These are phyloP conservation scores for Tetragnatha versicolor DNA, from an alignment of 1,140 invertebrate genomes.

Conservation along the genomic window DNA sequence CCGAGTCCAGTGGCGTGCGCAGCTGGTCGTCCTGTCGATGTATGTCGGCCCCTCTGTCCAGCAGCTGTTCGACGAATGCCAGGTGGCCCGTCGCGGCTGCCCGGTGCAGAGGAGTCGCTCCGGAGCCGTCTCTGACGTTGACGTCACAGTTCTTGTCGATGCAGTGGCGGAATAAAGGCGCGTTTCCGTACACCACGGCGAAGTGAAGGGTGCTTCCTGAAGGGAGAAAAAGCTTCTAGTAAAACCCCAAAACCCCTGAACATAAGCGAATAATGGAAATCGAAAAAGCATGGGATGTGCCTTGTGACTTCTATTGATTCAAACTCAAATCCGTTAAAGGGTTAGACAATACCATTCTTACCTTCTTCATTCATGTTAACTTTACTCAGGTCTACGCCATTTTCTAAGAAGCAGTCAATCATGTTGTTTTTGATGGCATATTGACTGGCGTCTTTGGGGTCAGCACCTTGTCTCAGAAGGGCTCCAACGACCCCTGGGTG, in stretches of 20 bases:
- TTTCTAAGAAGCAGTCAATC: not conserved
- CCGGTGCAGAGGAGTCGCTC: not conserved
- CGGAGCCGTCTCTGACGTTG: not conserved
- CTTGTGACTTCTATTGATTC: not conserved
- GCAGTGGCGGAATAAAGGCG: not conserved
- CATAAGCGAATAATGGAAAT: not conserved
- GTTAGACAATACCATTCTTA: not conserved
- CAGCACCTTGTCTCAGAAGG: not conserved
- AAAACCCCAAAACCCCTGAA: not conserved
- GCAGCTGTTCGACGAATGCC: not conserved
- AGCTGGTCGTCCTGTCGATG: not conserved
- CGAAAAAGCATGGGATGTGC: not conserved
- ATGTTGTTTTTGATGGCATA: not conserved
- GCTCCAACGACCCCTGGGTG: not conserved
- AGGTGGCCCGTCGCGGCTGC: not conserved
- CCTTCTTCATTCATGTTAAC: not conserved
- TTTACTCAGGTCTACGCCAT: not conserved
- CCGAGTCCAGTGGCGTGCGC: not conserved
- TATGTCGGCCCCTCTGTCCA: not conserved
- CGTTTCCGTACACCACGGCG: not conserved
- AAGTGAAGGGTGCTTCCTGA: not conserved
- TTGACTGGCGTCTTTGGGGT: not conserved
- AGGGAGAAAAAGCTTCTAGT: not conserved
- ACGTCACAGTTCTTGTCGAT: not conserved
- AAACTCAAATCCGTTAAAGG: not conserved